Conservation (phyloP, 2,113 vertebrate genomes). For the Erythrolamprus reginae region DNA sequence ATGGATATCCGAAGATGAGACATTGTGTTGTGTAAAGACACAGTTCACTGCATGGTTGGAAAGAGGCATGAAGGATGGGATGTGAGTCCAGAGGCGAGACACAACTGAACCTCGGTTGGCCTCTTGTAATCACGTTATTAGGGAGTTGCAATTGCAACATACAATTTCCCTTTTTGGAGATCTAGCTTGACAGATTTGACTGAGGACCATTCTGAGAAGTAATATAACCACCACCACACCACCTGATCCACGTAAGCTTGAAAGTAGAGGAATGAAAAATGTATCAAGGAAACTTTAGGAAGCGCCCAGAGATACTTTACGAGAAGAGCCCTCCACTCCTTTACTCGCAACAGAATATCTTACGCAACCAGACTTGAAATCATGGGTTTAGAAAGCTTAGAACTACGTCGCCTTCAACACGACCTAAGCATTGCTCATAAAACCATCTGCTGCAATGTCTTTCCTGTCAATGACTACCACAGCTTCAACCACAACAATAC, state of each 20-base stretch:
- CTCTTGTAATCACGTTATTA: background rate
- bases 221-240: background rate
- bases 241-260: background rate
- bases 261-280: background rate
- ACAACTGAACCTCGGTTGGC: too few species aligned
- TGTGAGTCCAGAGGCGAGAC: background rate
- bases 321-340: too few species aligned
- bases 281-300: background rate
- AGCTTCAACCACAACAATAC: too few species aligned
- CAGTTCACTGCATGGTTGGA: background rate
- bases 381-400: too few species aligned
- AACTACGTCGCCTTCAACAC: too few species aligned
- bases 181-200: background rate
- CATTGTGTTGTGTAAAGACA: background rate
- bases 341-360: too few species aligned
- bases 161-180: background rate
- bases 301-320: too few species aligned
- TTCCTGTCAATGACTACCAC: too few species aligned
- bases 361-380: too few species aligned
- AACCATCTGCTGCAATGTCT: too few species aligned
- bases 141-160: background rate
- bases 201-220: background rate
- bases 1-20: background rate
- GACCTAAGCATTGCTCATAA: too few species aligned
- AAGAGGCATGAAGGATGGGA: too few species aligned